Conservation (phyloP, 2,888 invertebrate genomes). For the Latrodectus hesperus region DNA sequence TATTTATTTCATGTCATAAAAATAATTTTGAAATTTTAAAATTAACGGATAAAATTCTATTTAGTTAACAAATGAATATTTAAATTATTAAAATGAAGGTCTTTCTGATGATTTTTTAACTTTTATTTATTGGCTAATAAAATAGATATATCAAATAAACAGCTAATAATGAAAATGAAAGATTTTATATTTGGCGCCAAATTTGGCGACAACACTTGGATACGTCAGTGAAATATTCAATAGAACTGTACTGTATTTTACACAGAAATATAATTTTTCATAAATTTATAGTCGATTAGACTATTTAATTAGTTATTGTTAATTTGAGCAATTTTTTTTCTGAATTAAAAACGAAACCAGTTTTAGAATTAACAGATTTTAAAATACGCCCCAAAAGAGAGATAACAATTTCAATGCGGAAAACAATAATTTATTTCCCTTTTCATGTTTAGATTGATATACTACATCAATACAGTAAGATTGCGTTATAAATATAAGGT, state of each 20-base stretch:
- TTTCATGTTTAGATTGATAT: no score
- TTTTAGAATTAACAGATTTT: background rate
- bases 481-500: background rate
- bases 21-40: no score
- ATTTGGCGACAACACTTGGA: conserved; percentile 15
- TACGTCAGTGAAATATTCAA: background rate
- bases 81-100: no score
- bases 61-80: no score
- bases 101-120: no score
- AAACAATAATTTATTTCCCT: background rate
- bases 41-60: no score
- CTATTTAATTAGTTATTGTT: no score
- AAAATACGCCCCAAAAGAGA: background rate
- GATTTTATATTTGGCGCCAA: conserved; percentile 15
- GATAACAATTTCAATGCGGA: background rate
- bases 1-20: no score
- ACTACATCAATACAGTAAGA: background rate
- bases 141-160: conserved; percentile 34
- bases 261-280: no score
- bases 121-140: background rate
- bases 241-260: background rate
- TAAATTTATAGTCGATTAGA: no score
- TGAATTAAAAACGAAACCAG: no score
- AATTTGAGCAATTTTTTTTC: no score
- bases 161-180: conserved; percentile 6